These are phyloP conservation scores for Myotis brandtii DNA, from an alignment of 2,113 vertebrate genomes.

Conservation along the genomic window DNA sequence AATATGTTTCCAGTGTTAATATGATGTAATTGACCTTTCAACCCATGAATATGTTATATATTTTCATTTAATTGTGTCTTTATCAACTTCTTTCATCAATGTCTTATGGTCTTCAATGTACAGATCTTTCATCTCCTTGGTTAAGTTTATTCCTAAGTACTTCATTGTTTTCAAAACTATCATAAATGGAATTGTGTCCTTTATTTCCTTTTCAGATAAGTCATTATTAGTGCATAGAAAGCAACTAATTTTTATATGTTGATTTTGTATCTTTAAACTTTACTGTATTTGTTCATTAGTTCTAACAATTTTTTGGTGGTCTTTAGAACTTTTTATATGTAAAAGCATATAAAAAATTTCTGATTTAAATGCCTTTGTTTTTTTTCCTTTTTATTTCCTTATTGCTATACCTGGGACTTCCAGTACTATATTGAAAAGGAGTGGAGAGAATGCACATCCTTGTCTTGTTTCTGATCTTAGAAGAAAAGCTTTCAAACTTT, in stretches of 20 bases:
- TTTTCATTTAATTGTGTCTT: background rate
- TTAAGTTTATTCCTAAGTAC: background rate
- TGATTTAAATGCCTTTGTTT: background rate
- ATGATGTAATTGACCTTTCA: background rate
- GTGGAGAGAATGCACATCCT: background rate
- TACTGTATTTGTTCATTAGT: background rate
- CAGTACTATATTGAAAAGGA: background rate
- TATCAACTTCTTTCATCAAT: background rate
- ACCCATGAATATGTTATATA: background rate
- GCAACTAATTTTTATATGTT: background rate
- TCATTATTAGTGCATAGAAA: background rate
- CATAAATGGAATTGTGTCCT: background rate
- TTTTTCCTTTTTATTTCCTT: background rate
- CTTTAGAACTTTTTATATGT: background rate
- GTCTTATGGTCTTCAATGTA: background rate
- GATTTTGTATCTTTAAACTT: background rate
- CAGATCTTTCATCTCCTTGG: background rate
- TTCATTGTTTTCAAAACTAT: background rate
- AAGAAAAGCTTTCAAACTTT: background rate
- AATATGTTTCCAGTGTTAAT: background rate
- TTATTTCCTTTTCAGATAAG: background rate
- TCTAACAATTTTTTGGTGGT: background rate
- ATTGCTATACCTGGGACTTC: background rate
- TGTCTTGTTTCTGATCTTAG: background rate
- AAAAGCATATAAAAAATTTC: background rate